Base-by-base conservation (phyloP, 2,797 vertebrate species). In the Periparus ater region DNA sequence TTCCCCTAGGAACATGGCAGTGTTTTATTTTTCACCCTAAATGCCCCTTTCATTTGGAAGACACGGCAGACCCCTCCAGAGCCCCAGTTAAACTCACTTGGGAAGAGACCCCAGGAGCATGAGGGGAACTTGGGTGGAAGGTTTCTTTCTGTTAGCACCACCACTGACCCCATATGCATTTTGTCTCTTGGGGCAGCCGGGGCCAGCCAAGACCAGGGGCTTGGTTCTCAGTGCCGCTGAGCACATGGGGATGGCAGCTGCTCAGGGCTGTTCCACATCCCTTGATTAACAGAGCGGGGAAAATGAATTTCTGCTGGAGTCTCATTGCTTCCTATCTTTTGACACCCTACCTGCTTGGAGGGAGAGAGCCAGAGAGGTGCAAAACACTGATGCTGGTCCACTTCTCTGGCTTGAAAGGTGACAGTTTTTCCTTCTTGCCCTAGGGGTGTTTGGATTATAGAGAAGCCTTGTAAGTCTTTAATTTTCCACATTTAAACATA, bases 121-220 rank as follows among this genome's bases (percentile, higher is more conserved):
- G 23, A 51, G 42, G 27, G 38, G 6, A 3, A 1, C 5, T 42
- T 23, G 36, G 17, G 6, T 21, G 58, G 7, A 27, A 48, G 5
- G 25, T 65, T 87, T 53, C 6, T 36, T 57, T 53, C n/a, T 30
- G n/a, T 21, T 71, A 53, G 38, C 18, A 4, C 21, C 21, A 11
- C 42, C 0, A 15, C 42, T 17, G 0, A 5, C 7, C 10, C 17
- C 0, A 0, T 6, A 14, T 8, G 11, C 12, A 17, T 7, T 7
- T 44, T 55, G 22, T 32, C 53, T 22, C 26, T 15, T 27, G 16
- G 57, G n/a, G 38, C 26, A 45, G 26, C 21, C 19, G 30, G 16
- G 50, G n/a, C 67, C 3, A 10, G 57, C 20, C 13, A 4, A 40
- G 36, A 36, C 45, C 6, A 2, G 8, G 15, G 14, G 1, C 71